Percentiles rank a stretch among this genome's conserved stretches.
Evolutionary conservation across 53 echinoderm and acorn worm genomes (phyloP).

Genomic region (Stichopus horrens): DNA sequence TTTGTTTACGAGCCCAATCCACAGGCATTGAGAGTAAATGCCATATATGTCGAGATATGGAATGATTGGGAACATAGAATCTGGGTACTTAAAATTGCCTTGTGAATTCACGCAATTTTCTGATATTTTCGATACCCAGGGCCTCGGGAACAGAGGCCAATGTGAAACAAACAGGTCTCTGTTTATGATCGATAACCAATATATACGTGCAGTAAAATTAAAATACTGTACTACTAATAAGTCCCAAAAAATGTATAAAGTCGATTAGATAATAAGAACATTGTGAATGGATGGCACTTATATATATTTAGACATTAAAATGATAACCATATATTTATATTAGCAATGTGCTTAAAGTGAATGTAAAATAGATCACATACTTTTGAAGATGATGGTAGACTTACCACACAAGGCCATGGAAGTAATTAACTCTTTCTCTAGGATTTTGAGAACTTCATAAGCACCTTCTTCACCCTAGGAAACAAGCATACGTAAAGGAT

Average conservation of each 20-base stretch:
- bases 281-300: background rate
- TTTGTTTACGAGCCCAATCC: no score
- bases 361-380: no score
- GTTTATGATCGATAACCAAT: no score
- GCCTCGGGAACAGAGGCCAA: no score
- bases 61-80: no score
- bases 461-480: constrained; percentile 9
- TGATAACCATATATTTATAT: background rate
- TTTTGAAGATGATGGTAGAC: background rate
- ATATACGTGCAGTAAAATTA: background rate
- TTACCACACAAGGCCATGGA: constrained; percentile 18
- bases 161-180: no score
- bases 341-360: no score
- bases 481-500: background rate
- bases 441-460: background rate
- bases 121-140: no score
- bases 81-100: no score
- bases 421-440: constrained; percentile 5
- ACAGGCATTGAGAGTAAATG: no score
- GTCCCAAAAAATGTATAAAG: background rate
- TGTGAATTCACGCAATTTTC: no score
- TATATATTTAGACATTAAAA: background rate
- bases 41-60: no score
- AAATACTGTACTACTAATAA: background rate
- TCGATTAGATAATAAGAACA: background rate